Conservation (phyloP, 1,140 invertebrate genomes). For the Psilanteris sp. region DNA sequence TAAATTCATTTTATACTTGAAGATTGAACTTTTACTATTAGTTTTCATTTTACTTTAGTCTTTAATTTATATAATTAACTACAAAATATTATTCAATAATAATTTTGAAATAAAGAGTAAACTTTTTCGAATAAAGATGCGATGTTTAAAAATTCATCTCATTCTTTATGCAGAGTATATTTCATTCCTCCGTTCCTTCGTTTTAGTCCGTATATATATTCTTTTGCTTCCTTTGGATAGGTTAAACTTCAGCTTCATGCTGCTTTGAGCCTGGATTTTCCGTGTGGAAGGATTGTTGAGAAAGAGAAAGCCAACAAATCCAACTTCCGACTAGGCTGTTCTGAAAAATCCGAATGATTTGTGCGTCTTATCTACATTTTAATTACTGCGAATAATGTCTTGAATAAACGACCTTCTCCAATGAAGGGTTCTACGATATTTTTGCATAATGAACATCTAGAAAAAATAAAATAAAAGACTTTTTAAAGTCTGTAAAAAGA, state of each 20-base stretch:
- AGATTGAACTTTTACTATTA: too few relatives aligned
- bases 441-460: conserved; percentile 48
- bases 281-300: conserved; percentile 51
- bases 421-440: conserved; percentile 40
- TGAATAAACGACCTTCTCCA: conserved; percentile 69
- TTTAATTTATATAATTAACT: too few relatives aligned
- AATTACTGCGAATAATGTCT: conserved; percentile 77
- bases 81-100: too few relatives aligned
- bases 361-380: conserved; percentile 78
- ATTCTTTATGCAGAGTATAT: conserved; percentile 75
- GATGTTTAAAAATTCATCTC: conserved; percentile 72
- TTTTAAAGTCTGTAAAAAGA: conserved; percentile 7
- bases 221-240: conserved; percentile 51
- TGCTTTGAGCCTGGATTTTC: conserved; percentile 62
- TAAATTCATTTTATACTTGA: too few relatives aligned
- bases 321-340: conserved; percentile 49
- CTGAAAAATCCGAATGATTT: conserved; percentile 76
- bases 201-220: conserved; percentile 68
- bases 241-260: conserved; percentile 52
- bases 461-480: conserved; percentile 38
- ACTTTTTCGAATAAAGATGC: conserved; percentile 43
- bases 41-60: too few relatives aligned
- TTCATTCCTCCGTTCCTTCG: conserved; percentile 71
- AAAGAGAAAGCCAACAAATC: conserved; percentile 63
- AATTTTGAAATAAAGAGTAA: too few relatives aligned